Conservation (phyloP, 2,888 invertebrate species). For the Phalera bucephala region DNA sequence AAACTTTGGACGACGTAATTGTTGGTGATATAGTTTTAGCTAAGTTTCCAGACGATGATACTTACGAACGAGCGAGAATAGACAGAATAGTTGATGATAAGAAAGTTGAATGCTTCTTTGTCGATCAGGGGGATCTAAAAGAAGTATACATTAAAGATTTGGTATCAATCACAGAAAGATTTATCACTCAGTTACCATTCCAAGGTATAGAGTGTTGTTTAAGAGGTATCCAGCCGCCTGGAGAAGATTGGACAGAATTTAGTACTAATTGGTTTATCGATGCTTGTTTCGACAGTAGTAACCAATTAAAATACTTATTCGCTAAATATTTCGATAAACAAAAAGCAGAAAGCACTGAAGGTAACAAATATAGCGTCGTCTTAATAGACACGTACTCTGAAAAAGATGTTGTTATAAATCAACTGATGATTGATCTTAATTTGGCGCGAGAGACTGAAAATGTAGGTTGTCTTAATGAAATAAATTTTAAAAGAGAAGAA, state of each 20-base stretch:
- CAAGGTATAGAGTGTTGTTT: constrained; percentile 86
- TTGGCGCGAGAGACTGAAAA: constrained; percentile 62
- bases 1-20: constrained; percentile 37
- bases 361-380: constrained; percentile 73
- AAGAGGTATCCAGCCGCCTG: constrained; percentile 73
- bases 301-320: constrained; percentile 65
- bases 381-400: constrained; percentile 71
- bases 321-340: constrained; percentile 67
- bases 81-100: constrained; percentile 49
- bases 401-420: constrained; percentile 70
- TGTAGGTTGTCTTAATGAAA: constrained; percentile 41
- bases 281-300: constrained; percentile 55
- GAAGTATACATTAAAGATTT: constrained; percentile 63
- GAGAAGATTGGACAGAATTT: constrained; percentile 76
- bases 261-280: constrained; percentile 78
- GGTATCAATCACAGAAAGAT: constrained; percentile 70
- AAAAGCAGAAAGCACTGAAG: constrained; percentile 54
- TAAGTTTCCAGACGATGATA: constrained; percentile 66
- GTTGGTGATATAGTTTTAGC: constrained; percentile 76
- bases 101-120: constrained; percentile 82
- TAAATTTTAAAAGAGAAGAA: constrained; percentile 26
- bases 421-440: constrained; percentile 73
- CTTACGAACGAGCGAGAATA: constrained; percentile 73
- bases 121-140: constrained; percentile 84
- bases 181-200: constrained; percentile 82